Base-by-base conservation (phyloP, 2,888 invertebrate genomes). In the Ypsolopha scabrella region DNA sequence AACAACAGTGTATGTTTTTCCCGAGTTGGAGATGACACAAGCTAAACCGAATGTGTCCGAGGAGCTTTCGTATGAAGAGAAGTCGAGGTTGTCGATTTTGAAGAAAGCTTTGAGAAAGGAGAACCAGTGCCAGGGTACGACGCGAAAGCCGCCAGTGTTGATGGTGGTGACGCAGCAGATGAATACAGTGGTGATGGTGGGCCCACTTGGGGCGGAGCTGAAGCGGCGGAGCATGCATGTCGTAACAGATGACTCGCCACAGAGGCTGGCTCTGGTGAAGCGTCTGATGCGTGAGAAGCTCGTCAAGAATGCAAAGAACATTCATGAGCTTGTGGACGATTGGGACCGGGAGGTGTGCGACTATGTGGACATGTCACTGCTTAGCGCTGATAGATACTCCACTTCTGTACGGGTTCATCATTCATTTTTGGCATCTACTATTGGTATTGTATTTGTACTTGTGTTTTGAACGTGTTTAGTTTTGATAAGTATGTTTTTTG, bases 311-410 rank as follows among this genome's bases (percentile, higher is more conserved):
- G 75, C 82, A 1, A 70, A 63, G 34, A 69, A 56, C 52, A 72
- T 82, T 7, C 69, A 70, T n/a, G 81, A 82, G 7, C 67, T 83
- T 1, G 76, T 77, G 0, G 73, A 76, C 11, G 70, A 83, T 56
- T 82, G 82, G 82, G 81, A 82, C 49, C 75, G 78, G 1, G 55
- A 75, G 57, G 62, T 85, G 6, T 85, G 85, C 55, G 85, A 85
- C 55, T 82, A 83, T 55, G 65, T 85, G 11, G 83, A 85, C 52
- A 59, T 72, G 41, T 58, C 72, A 0, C 56, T 80, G n/a, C 53
- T 72, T n/a, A n/a, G n/a, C 7, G 56, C 46, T 37, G 24, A 9
- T 0, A 52, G 43, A 6, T 37, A 46, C 2, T 34, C 24, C 24
- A 4, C 24, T 24, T 24, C 24, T 24, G 24, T 3, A 3, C 2